A percentile compares a stretch with the other conserved stretches of the same genome.
phyloP scores from a whole-genome alignment of 1,140 invertebrate genomes.

The Hesperophylax magnus region DNA sequence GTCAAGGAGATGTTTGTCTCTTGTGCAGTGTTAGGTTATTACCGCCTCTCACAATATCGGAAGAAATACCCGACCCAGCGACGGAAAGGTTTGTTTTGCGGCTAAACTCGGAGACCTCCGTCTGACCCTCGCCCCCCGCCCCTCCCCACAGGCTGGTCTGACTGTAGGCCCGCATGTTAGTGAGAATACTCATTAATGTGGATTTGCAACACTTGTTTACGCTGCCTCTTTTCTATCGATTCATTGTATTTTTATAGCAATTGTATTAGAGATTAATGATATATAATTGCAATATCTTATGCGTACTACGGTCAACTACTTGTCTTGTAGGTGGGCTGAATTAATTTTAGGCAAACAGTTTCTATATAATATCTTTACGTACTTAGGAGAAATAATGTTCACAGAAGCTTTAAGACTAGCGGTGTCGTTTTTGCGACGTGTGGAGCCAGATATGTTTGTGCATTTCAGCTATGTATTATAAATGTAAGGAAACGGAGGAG shows the following conservation, averaged over 20 bases:
- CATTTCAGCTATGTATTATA: slow-evolving; percentile 26
- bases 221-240: no score
- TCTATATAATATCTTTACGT: not conserved
- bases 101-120: slow-evolving; percentile 96
- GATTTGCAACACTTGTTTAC: no score
- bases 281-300: no score
- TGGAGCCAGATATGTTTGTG: slow-evolving; percentile 26
- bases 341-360: no score
- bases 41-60: slow-evolving; percentile 94
- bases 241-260: no score
- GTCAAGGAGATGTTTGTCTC: slow-evolving; percentile 94
- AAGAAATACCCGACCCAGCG: slow-evolving; percentile 96
- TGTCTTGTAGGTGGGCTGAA: no score
- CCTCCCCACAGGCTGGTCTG: slow-evolving; percentile 52
- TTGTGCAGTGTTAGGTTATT: slow-evolving; percentile 88
- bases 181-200: not conserved
- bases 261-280: no score
- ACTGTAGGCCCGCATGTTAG: slow-evolving; percentile 3
- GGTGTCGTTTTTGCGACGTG: not conserved
- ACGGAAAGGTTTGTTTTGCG: slow-evolving; percentile 95
- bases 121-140: slow-evolving; percentile 75
- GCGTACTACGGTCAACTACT: no score
- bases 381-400: not conserved
- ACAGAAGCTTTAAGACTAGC: slow-evolving; percentile 22
- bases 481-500: not conserved